phyloP scores from a whole-genome alignment of 2,888 invertebrate genomes.

The Blastobasis lacticolella region DNA sequence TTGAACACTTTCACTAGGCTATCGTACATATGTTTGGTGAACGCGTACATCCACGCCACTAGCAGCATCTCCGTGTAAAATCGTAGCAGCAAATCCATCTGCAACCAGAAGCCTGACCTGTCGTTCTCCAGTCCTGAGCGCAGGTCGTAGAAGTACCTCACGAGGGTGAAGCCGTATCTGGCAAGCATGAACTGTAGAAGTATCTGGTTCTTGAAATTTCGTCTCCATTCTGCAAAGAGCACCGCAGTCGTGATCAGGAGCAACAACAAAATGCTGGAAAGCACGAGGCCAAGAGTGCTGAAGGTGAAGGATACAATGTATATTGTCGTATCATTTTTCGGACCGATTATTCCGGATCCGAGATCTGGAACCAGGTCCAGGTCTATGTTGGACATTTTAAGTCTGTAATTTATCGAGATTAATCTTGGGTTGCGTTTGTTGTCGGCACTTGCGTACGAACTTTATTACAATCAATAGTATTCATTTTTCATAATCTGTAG shows the following conservation, averaged over 20 bases:
- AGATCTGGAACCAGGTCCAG: no score
- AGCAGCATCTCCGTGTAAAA: constrained; percentile 45
- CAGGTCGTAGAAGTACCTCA: constrained; percentile 37
- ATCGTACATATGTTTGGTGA: constrained; percentile 49
- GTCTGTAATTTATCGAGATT: no score
- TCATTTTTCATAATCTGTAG: no score
- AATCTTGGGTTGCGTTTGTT: no score
- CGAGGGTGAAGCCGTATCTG: constrained; percentile 39
- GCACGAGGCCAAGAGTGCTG: constrained; percentile 39
- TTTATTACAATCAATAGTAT: no score
- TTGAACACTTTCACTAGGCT: constrained; percentile 48
- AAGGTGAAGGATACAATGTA: neutral
- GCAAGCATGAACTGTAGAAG: constrained; percentile 54
- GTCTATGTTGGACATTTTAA: no score
- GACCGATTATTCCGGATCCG: no score
- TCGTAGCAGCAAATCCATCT: constrained; percentile 25
- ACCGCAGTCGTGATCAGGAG: constrained; percentile 43
- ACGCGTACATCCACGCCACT: constrained; percentile 54
- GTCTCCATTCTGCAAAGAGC: constrained; percentile 52
- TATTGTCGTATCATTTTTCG: no score
- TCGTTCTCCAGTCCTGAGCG: constrained; percentile 9
- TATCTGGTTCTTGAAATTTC: constrained; percentile 50
- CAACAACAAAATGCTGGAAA: constrained; percentile 35
- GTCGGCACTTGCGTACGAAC: no score
- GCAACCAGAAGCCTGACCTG: constrained; percentile 11